Conservation (phyloP, 2,888 invertebrate genomes). For the Pardosa pseudoannulata region DNA sequence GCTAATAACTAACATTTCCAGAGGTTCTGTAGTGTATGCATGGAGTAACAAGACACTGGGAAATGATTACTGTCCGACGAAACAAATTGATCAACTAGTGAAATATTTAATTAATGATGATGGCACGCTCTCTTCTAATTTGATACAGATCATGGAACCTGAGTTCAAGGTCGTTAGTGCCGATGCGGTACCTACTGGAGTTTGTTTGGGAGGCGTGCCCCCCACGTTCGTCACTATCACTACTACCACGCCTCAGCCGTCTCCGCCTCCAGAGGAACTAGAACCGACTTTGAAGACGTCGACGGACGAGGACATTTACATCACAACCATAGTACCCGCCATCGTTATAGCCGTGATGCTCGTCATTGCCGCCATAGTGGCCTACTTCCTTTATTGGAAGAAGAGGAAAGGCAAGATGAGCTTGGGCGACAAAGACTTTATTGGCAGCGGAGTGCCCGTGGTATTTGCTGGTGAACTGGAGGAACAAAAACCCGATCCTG, state of each 20-base stretch:
- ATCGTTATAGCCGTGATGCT: slow-evolving; percentile 90
- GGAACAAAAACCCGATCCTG: slow-evolving; percentile 86
- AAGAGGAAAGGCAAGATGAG: slow-evolving; percentile 89
- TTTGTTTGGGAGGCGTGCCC: slow-evolving; percentile 79
- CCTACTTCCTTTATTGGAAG: slow-evolving; percentile 90
- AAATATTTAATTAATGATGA: slow-evolving; percentile 84
- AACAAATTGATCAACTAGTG: slow-evolving; percentile 85
- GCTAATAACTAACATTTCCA: slow-evolving; percentile 84
- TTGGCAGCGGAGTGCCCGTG: slow-evolving; percentile 87
- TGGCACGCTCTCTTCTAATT: slow-evolving; percentile 76
- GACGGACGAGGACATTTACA: slow-evolving; percentile 78
- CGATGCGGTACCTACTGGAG: slow-evolving; percentile 81
- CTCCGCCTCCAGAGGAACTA: slow-evolving; percentile 74
- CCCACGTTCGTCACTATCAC: slow-evolving; percentile 80
- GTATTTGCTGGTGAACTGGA: slow-evolving; percentile 96
- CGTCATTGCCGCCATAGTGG: slow-evolving; percentile 89
- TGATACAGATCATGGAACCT: slow-evolving; percentile 81
- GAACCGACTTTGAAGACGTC: slow-evolving; percentile 62
- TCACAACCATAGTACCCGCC: slow-evolving; percentile 92
- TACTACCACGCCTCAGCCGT: slow-evolving; percentile 76
- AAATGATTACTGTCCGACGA: slow-evolving; percentile 86
- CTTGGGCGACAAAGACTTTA: slow-evolving; percentile 82
- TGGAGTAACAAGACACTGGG: slow-evolving; percentile 93
- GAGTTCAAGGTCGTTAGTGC: slow-evolving; percentile 85
- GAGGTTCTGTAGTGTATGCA: slow-evolving; percentile 83